Conservation (phyloP, 2,888 invertebrate genomes). For the Drosophila lacicola region DNA sequence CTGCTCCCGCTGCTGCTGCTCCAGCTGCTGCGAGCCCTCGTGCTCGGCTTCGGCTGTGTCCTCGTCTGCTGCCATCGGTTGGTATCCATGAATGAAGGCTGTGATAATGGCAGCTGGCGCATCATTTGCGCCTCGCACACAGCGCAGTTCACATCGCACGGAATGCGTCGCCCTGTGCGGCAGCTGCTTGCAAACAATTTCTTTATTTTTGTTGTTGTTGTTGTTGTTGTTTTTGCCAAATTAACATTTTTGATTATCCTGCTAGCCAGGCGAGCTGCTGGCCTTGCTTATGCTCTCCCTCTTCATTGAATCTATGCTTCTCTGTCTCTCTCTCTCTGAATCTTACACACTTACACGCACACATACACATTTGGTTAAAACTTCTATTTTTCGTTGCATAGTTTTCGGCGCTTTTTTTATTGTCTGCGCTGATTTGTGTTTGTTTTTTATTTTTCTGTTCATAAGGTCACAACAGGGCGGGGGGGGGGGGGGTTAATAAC, state of each 20-base stretch:
- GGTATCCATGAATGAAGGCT: constrained; percentile 79
- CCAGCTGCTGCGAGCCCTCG: constrained; percentile 32
- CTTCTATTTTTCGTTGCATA: constrained; percentile 30
- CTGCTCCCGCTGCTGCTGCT: constrained; percentile 23
- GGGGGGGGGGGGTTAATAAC: constrained; percentile 30
- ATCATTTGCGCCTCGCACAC: constrained; percentile 61
- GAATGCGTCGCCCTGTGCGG: constrained; percentile 26
- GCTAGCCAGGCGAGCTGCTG: constrained; percentile 17
- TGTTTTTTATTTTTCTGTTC: constrained; percentile 36
- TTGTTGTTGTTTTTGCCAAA: constrained; percentile 39
- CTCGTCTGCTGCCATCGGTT: constrained; percentile 44
- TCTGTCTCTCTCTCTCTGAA: background rate
- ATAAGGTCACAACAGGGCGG: constrained; percentile 15
- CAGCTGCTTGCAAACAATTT: constrained; percentile 55
- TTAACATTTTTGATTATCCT: constrained; percentile 75
- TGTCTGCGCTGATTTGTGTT: constrained; percentile 45
- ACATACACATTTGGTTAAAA: constrained; percentile 7
- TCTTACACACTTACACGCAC: constrained; percentile 1
- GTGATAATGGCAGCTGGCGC: constrained; percentile 60
- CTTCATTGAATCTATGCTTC: constrained; percentile 6
- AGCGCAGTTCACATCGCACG: constrained; percentile 54
- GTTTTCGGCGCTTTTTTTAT: constrained; percentile 40
- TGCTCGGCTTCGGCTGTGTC: constrained; percentile 4
- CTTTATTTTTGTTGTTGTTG: background rate
- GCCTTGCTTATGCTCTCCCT: constrained; percentile 34